phyloP scores from a whole-genome alignment of 2,797 vertebrate species.

The Varecia variegata region DNA sequence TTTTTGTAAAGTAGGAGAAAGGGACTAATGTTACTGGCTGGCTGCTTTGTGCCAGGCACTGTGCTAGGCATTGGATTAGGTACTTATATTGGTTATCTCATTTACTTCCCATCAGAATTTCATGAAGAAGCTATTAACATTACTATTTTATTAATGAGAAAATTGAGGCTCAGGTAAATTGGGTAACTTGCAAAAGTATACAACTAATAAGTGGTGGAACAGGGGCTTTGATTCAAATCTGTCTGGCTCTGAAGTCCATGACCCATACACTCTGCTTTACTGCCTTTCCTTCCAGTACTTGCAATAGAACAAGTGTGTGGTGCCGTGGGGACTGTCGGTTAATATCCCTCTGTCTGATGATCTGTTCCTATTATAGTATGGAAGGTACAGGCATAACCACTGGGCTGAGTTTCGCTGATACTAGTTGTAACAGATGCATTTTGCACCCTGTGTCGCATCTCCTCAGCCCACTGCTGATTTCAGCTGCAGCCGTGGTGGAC shows the following conservation, averaged over 20 bases:
- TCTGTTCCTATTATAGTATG: background rate
- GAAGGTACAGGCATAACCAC: background rate
- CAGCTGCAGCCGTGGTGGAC: background rate
- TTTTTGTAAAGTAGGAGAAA: background rate
- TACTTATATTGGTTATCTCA: background rate
- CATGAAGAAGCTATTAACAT: background rate
- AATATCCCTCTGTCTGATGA: background rate
- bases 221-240: background rate
- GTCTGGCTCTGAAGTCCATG: background rate
- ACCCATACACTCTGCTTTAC: background rate
- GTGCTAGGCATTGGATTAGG: background rate
- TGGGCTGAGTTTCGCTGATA: background rate
- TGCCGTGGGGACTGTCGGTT: background rate
- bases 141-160: background rate
- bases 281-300: background rate
- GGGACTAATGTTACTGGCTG: background rate
- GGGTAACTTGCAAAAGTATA: background rate
- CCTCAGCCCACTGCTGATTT: background rate
- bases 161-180: background rate
- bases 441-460: background rate
- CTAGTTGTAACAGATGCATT: background rate
- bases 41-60: background rate
- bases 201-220: background rate
- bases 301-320: background rate
- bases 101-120: background rate